phyloP scores from a whole-genome alignment of 1,140 invertebrate species.

The Aporrectodea caliginosa region DNA sequence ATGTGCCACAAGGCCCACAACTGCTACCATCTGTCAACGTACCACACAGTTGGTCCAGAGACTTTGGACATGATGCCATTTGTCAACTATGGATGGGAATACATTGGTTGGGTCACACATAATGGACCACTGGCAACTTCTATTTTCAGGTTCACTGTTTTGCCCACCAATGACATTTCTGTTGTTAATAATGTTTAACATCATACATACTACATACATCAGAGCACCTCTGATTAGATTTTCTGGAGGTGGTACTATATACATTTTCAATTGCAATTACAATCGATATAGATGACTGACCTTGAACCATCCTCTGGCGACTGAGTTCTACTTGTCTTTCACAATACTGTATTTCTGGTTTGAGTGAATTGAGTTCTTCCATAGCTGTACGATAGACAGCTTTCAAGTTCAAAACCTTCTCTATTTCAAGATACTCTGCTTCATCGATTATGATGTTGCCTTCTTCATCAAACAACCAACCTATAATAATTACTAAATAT shows the following conservation, averaged over 20 bases:
- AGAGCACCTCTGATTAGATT: too few relatives aligned
- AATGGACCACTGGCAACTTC: too few relatives aligned
- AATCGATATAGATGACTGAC: too few relatives aligned
- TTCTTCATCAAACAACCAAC: constrained; percentile 43
- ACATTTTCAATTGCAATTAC: too few relatives aligned
- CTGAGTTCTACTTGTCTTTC: constrained; percentile 55
- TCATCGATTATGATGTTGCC: constrained; percentile 56
- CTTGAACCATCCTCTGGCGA: constrained; percentile 52
- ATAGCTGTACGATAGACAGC: constrained; percentile 43
- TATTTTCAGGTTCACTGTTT: background rate
- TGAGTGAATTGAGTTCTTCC: constrained; percentile 52
- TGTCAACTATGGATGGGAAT: too few relatives aligned
- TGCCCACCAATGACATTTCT: background rate
- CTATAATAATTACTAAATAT: background rate
- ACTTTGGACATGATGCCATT: too few relatives aligned
- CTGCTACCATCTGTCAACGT: too few relatives aligned
- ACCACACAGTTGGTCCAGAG: too few relatives aligned
- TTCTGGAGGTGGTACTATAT: too few relatives aligned
- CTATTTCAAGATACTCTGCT: constrained; percentile 53
- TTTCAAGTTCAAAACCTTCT: constrained; percentile 51
- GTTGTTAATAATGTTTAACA: background rate
- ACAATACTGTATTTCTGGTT: constrained; percentile 54
- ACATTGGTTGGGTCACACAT: too few relatives aligned
- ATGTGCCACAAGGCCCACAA: too few relatives aligned
- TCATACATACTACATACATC: background rate